Percentiles rank a stretch among this genome's conserved stretches.
Conservation (phyloP, 2,888 invertebrate species). For the Congeria kusceri region DNA sequence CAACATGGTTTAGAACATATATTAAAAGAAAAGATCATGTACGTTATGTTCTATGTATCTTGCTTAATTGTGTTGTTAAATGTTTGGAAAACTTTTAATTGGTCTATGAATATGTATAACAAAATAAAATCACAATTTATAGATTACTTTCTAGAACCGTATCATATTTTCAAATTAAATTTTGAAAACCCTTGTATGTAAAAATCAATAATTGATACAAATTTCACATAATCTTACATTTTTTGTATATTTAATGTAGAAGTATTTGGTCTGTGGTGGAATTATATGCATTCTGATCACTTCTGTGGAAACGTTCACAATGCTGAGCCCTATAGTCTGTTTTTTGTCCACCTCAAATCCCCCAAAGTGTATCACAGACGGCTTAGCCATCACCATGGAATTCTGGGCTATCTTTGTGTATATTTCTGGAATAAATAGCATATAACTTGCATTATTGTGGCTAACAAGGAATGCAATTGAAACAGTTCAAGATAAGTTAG, state of each 20-base stretch:
- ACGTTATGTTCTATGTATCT: too few relatives aligned
- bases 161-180: too few relatives aligned
- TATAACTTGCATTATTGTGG: conserved; percentile 12
- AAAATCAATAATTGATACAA: background rate
- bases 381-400: conserved; percentile 81
- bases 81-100: too few relatives aligned
- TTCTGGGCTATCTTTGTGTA: conserved; percentile 83
- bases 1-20: too few relatives aligned
- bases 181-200: too few relatives aligned
- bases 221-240: conserved; percentile 73
- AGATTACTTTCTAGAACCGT: too few relatives aligned
- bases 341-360: conserved; percentile 83
- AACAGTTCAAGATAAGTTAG: background rate
- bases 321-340: conserved; percentile 72
- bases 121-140: too few relatives aligned
- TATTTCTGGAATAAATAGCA: conserved; percentile 80
- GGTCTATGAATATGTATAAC: too few relatives aligned
- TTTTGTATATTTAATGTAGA: conserved; percentile 84
- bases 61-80: too few relatives aligned
- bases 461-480: background rate
- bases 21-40: too few relatives aligned
- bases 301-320: conserved; percentile 84
- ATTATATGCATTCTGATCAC: conserved; percentile 84
- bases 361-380: conserved; percentile 83
- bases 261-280: conserved; percentile 84